These are phyloP conservation scores for Hanleya hanleyi DNA, from an alignment of 2,888 invertebrate genomes.

Conservation along the genomic window DNA sequence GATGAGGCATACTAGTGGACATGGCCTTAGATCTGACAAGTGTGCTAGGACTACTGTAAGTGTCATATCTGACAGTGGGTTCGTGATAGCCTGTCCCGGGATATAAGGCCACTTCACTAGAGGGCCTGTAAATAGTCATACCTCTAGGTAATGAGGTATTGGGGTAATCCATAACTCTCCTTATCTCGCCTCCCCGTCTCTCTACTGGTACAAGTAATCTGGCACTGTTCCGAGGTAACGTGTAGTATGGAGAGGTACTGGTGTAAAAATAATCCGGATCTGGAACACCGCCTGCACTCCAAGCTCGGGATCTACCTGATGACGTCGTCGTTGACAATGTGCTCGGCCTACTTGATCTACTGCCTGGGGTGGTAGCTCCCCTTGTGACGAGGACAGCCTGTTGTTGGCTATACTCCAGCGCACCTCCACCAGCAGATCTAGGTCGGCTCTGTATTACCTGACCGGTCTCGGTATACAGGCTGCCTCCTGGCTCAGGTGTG, in stretches of 20 bases:
- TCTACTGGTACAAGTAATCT: too few relatives aligned
- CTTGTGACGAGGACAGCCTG: background rate
- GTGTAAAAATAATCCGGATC: background rate
- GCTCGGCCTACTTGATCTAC: background rate
- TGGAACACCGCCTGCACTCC: too few relatives aligned
- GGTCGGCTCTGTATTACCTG: background rate
- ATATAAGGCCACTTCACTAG: background rate
- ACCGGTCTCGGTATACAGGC: background rate
- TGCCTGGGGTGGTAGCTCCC: background rate
- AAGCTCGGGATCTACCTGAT: background rate
- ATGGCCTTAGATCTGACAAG: background rate
- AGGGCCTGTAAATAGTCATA: background rate
- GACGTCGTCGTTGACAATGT: background rate
- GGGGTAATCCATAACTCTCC: background rate
- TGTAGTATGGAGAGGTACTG: background rate
- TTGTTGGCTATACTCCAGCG: background rate
- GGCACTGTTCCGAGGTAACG: background rate
- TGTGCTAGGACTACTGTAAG: background rate
- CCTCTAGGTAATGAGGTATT: background rate
- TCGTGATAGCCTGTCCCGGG: background rate
- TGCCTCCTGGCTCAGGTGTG: background rate
- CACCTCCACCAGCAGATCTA: background rate
- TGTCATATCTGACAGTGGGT: background rate
- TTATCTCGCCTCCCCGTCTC: background rate
- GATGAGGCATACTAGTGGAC: slow-evolving; percentile 55